Evolutionary conservation across 2,113 vertebrate genomes (phyloP), one percentile per base, ranked within the genome.

Genomic region (Periophthalmus modestus): DNA sequence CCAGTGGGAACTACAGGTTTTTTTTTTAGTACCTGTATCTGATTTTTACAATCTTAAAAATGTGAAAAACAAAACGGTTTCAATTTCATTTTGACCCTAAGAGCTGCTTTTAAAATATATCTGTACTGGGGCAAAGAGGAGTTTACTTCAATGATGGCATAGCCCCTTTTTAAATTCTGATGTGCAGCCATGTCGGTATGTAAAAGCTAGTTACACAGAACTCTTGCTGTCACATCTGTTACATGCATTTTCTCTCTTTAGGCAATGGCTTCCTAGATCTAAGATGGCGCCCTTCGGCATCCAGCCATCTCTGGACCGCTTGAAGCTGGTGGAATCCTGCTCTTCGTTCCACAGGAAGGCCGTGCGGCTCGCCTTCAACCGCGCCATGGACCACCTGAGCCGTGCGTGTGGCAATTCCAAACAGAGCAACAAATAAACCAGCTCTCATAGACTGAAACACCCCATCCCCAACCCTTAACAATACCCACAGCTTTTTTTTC

Each of bases 261-360:
- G 98, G 97, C 98, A 97, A 81, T 99, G 98, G 98, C 97, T 98
- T 93, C 97, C 97, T 80, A 98, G 95, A 91, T 96, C 96, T 85
- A 97, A 98, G 90, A 96, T 98, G 96, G 95, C 95, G 68, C 96
- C 97, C 0, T 95, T 97, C 13, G 97, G 97, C 36, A 86, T 97
- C 28, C 94, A 97, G 47, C 93, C 95, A 85, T 94, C 93, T 9
- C 94, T 97, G 16, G 96, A 98, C 92, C 94, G 94, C 86, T 71
- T 95, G 74, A 97, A 98, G 87, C 95, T 98, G 95, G 95, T 90
- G 95, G 97, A 99, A 90, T 95, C 95, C 52, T 91, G 95, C 43
- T 94, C 94, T 74, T 95, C 96, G 3, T 93, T 95, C 87, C 88
- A 96, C 89, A 93, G 96, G 2, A 97, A 97, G 90, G 95, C 97